Conservation (phyloP, 2,113 vertebrate species). For the Rhinolophus sinicus region DNA sequence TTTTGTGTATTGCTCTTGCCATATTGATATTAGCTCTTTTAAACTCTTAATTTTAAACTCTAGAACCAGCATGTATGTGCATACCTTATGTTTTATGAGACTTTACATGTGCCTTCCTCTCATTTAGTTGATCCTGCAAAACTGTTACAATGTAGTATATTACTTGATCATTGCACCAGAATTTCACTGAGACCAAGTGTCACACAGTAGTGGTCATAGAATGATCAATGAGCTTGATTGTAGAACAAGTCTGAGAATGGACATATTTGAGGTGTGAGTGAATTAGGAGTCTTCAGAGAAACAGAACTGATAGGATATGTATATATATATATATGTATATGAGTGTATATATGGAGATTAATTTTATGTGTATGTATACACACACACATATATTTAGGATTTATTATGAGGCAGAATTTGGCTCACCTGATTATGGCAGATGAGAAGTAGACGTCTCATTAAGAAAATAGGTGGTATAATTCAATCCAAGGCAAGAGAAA, state of each 20-base stretch:
- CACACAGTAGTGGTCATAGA: background rate
- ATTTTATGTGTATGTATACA: no score
- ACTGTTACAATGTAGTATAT: background rate
- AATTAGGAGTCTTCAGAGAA: background rate
- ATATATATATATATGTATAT: background rate
- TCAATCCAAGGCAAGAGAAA: background rate
- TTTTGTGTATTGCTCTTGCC: background rate
- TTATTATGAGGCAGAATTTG: background rate
- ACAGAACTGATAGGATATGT: background rate
- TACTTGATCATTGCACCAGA: background rate
- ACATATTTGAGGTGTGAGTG: background rate
- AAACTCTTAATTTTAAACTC: background rate
- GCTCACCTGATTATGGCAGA: background rate
- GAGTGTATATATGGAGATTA: background rate
- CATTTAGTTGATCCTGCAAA: background rate
- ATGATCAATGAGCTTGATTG: background rate
- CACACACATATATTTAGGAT: no score
- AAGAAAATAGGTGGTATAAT: background rate
- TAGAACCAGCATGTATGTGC: background rate
- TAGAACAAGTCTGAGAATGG: background rate
- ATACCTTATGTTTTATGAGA: background rate
- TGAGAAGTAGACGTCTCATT: background rate
- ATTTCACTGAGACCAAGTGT: background rate
- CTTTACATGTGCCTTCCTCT: background rate
- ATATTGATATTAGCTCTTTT: background rate